Base-by-base conservation (phyloP, 1,140 invertebrate species). In the Tetramorium alpestre region DNA sequence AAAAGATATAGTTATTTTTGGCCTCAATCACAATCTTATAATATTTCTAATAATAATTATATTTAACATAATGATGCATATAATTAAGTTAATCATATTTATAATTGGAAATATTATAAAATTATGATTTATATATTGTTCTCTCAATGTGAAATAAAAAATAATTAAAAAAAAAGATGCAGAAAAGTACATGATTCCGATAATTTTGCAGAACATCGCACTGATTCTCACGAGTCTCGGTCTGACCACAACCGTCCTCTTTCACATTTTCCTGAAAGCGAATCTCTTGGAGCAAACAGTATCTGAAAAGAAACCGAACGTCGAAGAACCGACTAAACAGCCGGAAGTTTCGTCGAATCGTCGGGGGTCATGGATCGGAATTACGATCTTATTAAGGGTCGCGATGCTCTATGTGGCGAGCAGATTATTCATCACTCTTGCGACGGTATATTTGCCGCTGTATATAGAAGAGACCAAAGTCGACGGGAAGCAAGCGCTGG, bases 361-460 rank as follows among this genome's bases (percentile, higher is more conserved):
- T 25, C 85, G 82, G 75, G 80, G n/a, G 4, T 90, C 90, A 0
- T 93, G 92, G 93, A n/a, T 93, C 18, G 86, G 86, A 5, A 92
- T 90, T 2, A 92, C 91, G 8, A 82, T 95, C 25, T 81, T 95
- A 7, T 22, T 94, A 0, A 90, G 93, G 38, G 94, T 95, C 0
- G 94, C 95, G 11, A 88, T 95, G 90, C 88, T 95, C 84, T 99
- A 99, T 92, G 98, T 99, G 89, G 97, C 97, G 22, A 97, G 98
- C 25, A 96, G 98, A 89, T 94, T 99, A 13, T 98, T 97, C 92
- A 97, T 98, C 87, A 98, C 98, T 87, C 94, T 99, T 49, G 97
- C 97, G 64, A 96, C 98, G 87, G 97, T 98, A 4, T 99, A 99
- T 92, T 96, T 99, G 65, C 98, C 98, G 5, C 95, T 99, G 87